Evolutionary conservation across 2,797 vertebrate genomes (phyloP).

Genomic region (Mus spretus): DNA sequence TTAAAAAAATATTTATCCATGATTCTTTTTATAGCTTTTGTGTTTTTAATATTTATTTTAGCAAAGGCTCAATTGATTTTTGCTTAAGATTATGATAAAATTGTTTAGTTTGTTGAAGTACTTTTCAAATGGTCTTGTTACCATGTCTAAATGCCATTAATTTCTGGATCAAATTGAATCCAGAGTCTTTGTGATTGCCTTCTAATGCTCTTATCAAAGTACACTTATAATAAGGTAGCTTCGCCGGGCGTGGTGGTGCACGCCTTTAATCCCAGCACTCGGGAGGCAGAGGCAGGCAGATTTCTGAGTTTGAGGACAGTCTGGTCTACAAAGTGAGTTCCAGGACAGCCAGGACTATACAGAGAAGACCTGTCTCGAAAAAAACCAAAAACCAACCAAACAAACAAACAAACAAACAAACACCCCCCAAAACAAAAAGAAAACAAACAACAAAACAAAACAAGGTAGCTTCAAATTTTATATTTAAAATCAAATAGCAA

Average conservation of each 20-base stretch:
- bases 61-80: conserved; percentile 52
- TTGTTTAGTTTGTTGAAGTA: conserved; percentile 20
- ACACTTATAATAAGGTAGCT: conserved; percentile 12
- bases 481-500: conserved; percentile 34
- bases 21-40: conserved; percentile 60
- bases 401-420: no score
- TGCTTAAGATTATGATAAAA: conserved; percentile 39
- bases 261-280: no score
- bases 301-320: no score
- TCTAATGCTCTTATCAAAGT: background rate
- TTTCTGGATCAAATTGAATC: background rate
- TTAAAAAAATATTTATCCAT: background rate
- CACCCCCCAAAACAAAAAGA: no score
- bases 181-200: background rate
- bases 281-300: no score
- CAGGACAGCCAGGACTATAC: no score
- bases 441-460: background rate
- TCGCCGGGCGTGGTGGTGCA: background rate
- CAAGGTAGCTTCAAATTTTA: background rate
- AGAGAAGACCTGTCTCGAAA: no score
- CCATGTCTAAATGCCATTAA: background rate
- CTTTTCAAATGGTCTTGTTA: conserved; percentile 34
- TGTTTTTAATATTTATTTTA: conserved; percentile 64
- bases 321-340: no score
- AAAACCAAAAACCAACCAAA: no score